A percentile compares a stretch with the other conserved stretches of the same genome.
phyloP scores from a whole-genome alignment of 2,113 vertebrate genomes.

The Machaerirhynchus nigripectus region DNA sequence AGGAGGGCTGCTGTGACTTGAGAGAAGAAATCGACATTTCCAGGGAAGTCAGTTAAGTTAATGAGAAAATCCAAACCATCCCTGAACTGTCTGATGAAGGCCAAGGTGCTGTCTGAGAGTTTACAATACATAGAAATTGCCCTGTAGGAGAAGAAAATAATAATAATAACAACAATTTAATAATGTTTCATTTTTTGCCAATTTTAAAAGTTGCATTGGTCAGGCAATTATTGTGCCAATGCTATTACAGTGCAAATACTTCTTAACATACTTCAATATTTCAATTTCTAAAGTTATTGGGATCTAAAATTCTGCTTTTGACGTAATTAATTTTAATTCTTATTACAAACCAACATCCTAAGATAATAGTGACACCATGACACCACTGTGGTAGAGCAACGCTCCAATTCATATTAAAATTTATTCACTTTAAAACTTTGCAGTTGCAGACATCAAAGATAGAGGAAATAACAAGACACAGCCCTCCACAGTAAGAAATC shows the following conservation, averaged over 20 bases:
- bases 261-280: neutral
- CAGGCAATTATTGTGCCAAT: neutral
- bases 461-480: neutral
- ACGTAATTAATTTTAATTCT: neutral
- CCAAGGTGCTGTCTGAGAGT: constrained; percentile 31
- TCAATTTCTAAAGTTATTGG: neutral
- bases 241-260: neutral
- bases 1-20: constrained; percentile 59
- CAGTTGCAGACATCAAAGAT: neutral
- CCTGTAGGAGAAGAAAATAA: neutral
- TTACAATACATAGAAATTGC: constrained; percentile 57
- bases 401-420: neutral
- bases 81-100: constrained; percentile 59
- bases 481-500: neutral
- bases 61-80: constrained; percentile 54
- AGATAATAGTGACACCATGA: neutral
- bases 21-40: constrained; percentile 61
- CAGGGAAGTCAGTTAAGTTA: constrained; percentile 62
- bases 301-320: neutral
- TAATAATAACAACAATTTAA: neutral
- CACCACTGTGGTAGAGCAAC: neutral
- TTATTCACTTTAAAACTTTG: neutral
- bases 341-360: neutral
- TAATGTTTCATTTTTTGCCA: neutral
- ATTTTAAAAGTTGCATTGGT: neutral